These are phyloP conservation scores for Oreortyx pictus DNA, from an alignment of 2,797 vertebrate species.

Conservation along the genomic window DNA sequence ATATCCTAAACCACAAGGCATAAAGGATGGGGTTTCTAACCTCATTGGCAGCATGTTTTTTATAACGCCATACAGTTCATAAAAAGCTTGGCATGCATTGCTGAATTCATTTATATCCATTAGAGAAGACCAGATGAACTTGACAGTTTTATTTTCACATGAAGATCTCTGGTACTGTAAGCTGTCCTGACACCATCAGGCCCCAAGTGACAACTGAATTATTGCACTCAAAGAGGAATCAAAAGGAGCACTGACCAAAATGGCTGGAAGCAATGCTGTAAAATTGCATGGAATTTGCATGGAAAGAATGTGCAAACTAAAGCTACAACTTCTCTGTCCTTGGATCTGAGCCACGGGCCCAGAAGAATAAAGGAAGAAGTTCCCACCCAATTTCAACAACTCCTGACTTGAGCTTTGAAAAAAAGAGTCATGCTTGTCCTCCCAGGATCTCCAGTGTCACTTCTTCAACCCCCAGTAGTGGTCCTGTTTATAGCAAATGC, in stretches of 20 bases:
- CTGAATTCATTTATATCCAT: constrained; percentile 68
- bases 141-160: constrained; percentile 60
- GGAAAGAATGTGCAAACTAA: background rate
- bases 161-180: background rate
- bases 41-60: constrained; percentile 59
- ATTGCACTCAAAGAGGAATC: background rate
- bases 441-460: background rate
- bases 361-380: background rate
- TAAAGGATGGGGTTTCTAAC: constrained; percentile 64
- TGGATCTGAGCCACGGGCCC: background rate
- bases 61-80: constrained; percentile 52
- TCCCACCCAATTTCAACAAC: background rate
- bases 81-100: constrained; percentile 56
- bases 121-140: constrained; percentile 61
- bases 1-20: constrained; percentile 69
- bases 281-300: constrained; percentile 17
- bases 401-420: background rate
- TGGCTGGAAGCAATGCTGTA: background rate
- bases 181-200: constrained; percentile 15
- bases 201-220: background rate
- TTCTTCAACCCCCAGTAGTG: background rate
- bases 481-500: background rate
- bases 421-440: background rate
- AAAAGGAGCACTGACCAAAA: background rate
- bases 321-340: background rate